Evolutionary conservation across 2,888 invertebrate species (phyloP).

Genomic region (Thereva unica): DNA sequence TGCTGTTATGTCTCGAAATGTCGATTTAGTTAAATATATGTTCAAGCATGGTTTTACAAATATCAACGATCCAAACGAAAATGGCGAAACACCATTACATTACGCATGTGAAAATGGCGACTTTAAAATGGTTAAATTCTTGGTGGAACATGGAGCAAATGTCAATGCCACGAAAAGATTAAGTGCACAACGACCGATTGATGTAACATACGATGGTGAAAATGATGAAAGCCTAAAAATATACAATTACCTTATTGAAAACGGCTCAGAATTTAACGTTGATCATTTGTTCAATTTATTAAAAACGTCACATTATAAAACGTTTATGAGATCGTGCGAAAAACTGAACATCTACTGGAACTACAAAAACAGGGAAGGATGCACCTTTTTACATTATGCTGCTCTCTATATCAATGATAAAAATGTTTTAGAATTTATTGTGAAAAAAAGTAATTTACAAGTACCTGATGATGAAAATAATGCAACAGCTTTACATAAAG

Average conservation of each 20-base stretch:
- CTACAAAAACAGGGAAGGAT: constrained; percentile 7
- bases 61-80: constrained; percentile 3
- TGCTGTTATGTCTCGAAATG: constrained; percentile 11
- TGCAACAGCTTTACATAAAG: constrained; percentile 18
- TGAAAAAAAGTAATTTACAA: constrained; percentile 5
- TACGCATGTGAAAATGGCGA: neutral
- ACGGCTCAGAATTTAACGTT: neutral
- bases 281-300: constrained; percentile 7
- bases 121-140: constrained; percentile 9
- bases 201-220: neutral
- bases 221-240: neutral
- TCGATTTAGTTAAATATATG: constrained; percentile 6
- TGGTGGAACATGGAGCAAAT: constrained; percentile 14
- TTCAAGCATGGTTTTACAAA: constrained; percentile 23
- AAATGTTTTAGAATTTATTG: constrained; percentile 13
- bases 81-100: constrained; percentile 18
- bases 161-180: neutral
- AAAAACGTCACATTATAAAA: constrained; percentile 3
- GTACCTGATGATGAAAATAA: constrained; percentile 9
- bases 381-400: constrained; percentile 11
- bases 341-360: constrained; percentile 13
- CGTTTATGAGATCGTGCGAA: neutral
- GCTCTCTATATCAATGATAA: constrained; percentile 6
- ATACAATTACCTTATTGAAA: constrained; percentile 12
- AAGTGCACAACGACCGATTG: neutral